Conservation (phyloP, 2,113 vertebrate genomes). For the Hiodon tergisus region DNA sequence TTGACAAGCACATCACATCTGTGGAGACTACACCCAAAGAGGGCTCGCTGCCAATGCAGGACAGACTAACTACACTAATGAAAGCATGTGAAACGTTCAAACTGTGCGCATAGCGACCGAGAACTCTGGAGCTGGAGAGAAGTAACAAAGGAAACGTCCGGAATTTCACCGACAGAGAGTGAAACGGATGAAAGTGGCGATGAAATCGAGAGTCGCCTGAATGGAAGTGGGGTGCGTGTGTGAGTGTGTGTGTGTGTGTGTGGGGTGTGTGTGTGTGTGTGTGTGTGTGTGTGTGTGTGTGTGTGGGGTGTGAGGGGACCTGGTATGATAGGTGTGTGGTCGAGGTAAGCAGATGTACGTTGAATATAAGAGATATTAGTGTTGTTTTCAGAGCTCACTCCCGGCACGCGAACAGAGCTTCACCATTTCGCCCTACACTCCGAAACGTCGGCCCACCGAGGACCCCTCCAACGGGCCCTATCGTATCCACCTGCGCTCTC, state of each 20-base stretch:
- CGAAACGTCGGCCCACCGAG: background rate
- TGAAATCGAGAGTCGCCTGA: background rate
- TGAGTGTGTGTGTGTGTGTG: no score
- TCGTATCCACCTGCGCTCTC: conserved; percentile 7
- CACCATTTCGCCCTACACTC: background rate
- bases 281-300: no score
- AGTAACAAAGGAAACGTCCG: background rate
- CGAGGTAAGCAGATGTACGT: background rate
- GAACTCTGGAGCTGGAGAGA: background rate
- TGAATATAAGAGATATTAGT: background rate
- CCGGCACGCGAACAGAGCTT: background rate
- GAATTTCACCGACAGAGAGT: background rate
- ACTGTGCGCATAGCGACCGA: background rate
- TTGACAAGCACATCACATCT: conserved; percentile 41
- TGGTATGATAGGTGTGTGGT: background rate
- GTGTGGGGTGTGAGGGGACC: background rate
- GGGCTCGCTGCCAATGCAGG: background rate
- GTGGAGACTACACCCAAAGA: conserved; percentile 42
- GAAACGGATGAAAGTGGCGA: background rate
- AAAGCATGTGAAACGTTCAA: background rate
- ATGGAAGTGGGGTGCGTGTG: background rate
- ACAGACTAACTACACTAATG: background rate
- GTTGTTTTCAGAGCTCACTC: no score
- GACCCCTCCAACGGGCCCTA: background rate
- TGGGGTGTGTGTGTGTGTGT: no score